Percentiles rank a stretch among this genome's conserved stretches.
These are phyloP conservation scores for Ceryle rudis DNA, from an alignment of 2,797 vertebrate species.

Conservation along the genomic window DNA sequence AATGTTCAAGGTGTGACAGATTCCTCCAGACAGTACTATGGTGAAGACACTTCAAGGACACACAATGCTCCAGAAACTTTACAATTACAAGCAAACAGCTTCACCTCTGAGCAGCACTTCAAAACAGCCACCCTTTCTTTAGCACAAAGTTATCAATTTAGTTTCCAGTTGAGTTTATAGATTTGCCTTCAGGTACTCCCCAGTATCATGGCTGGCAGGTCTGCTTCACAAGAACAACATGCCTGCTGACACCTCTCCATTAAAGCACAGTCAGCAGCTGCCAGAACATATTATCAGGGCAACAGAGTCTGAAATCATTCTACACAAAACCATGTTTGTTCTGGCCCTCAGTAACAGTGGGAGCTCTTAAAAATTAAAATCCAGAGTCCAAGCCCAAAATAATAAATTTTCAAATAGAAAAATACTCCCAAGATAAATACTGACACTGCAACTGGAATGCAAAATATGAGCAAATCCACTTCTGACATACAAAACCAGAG, in stretches of 20 bases:
- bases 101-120: not conserved
- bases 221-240: not conserved
- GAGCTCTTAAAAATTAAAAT: not conserved
- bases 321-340: not conserved
- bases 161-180: not conserved
- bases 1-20: not conserved
- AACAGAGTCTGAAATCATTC: not conserved
- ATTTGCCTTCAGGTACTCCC: not conserved
- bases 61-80: not conserved
- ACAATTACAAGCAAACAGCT: not conserved
- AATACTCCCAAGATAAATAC: not conserved
- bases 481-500: not conserved
- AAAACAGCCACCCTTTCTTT: not conserved
- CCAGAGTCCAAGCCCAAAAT: not conserved
- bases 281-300: not conserved
- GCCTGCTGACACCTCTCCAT: not conserved
- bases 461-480: not conserved
- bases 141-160: not conserved
- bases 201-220: not conserved
- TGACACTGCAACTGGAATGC: not conserved
- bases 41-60: not conserved
- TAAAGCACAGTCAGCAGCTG: not conserved
- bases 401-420: not conserved
- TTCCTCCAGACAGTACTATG: not conserved
- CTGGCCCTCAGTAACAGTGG: not conserved